Evolutionary conservation across 2,797 vertebrate genomes (phyloP).

Genomic region (Pristis pectinata): DNA sequence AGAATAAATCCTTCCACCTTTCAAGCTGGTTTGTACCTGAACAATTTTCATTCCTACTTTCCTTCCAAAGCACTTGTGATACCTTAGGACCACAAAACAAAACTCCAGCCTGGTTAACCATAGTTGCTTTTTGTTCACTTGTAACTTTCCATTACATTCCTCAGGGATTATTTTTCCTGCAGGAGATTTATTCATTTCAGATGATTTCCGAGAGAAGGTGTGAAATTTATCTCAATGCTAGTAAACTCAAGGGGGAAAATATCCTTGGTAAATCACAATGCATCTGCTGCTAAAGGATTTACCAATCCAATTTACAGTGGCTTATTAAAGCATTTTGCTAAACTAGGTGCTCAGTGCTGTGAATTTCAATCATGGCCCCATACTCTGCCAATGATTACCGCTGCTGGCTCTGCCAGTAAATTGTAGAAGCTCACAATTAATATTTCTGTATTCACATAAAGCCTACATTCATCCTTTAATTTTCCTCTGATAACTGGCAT

Average conservation of each 20-base stretch:
- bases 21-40: neutral
- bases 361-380: conserved; percentile 18
- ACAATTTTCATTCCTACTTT: neutral
- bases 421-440: conserved; percentile 14
- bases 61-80: no score
- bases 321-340: conserved; percentile 22
- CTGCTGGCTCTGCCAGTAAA: neutral
- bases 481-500: neutral
- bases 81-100: neutral
- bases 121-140: neutral
- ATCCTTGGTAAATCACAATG: neutral
- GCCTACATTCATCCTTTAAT: neutral
- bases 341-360: neutral
- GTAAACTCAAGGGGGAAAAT: neutral
- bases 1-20: neutral
- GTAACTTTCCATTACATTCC: neutral
- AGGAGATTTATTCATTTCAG: neutral
- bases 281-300: conserved; percentile 1
- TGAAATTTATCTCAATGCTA: neutral
- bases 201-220: neutral
- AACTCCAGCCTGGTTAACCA: neutral
- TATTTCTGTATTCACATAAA: conserved; percentile 13
- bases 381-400: neutral
- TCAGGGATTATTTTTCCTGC: neutral
- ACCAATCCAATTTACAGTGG: neutral